These are phyloP conservation scores for Carapus acus DNA, from an alignment of 2,797 vertebrate genomes.

Conservation along the genomic window DNA sequence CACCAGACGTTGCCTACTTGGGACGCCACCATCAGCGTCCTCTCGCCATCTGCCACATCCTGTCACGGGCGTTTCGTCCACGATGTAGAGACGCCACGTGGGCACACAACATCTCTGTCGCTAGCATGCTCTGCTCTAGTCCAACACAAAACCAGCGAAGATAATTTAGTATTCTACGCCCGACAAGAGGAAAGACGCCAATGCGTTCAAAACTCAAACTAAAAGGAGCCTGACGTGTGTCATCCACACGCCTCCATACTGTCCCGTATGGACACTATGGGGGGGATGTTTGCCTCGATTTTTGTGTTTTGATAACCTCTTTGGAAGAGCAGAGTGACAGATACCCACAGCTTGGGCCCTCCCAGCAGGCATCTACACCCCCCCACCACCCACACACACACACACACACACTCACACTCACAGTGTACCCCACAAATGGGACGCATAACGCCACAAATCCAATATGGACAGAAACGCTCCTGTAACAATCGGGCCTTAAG, in stretches of 20 bases:
- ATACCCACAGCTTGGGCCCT: slow-evolving; percentile 59
- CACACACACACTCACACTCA: slow-evolving; percentile 10
- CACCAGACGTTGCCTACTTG: slow-evolving; percentile 69
- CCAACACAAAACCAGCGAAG: not conserved
- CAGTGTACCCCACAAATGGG: slow-evolving; percentile 44
- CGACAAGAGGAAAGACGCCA: no score
- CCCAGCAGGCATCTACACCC: slow-evolving; percentile 41
- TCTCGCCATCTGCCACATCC: slow-evolving; percentile 67
- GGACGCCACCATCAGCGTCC: slow-evolving; percentile 63
- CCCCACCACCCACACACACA: slow-evolving; percentile 12
- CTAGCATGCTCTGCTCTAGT: no score
- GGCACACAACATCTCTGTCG: slow-evolving; percentile 25
- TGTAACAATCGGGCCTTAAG: slow-evolving; percentile 38
- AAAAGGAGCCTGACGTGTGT: no score
- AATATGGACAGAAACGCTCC: slow-evolving; percentile 34
- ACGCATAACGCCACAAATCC: slow-evolving; percentile 49
- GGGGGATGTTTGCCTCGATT: no score
- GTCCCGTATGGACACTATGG: no score
- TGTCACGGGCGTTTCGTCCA: slow-evolving; percentile 62
- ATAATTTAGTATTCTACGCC: slow-evolving; percentile 13
- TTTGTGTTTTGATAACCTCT: slow-evolving; percentile 66
- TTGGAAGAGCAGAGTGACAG: slow-evolving; percentile 58
- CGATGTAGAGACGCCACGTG: no score
- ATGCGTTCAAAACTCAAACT: no score
- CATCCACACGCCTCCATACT: no score